Percentiles rank a stretch among this genome's conserved stretches.
Evolutionary conservation across 2,888 invertebrate genomes (phyloP).

Genomic region (Acholoe squamosa): DNA sequence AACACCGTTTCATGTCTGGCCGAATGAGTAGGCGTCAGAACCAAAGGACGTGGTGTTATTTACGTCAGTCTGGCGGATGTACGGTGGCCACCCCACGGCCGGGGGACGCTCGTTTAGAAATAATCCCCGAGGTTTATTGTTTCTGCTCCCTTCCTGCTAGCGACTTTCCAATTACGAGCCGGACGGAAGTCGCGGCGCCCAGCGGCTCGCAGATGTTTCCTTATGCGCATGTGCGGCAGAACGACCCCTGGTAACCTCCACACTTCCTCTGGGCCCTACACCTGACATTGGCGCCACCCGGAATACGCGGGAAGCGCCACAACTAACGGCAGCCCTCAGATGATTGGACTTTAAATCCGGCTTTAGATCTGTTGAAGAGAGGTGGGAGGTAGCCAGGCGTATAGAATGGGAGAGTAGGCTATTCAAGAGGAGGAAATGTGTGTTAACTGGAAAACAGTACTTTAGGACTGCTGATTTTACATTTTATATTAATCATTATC

Average conservation of each 20-base stretch:
- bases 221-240: background rate
- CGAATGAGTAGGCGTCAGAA: background rate
- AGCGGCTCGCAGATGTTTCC: slow-evolving; percentile 51
- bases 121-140: slow-evolving; percentile 30
- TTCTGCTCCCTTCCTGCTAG: slow-evolving; percentile 8
- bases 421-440: no score
- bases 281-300: background rate
- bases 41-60: background rate
- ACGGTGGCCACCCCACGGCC: background rate
- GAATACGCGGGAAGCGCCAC: background rate
- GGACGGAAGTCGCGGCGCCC: slow-evolving; percentile 25
- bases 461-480: no score
- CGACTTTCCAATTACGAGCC: slow-evolving; percentile 17
- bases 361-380: no score
- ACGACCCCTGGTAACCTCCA: background rate
- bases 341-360: background rate
- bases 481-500: no score
- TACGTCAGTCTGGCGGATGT: slow-evolving; percentile 18
- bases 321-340: background rate
- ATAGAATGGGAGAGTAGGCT: no score
- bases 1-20: background rate
- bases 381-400: no score
- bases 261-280: background rate
- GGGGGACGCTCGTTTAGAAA: background rate
- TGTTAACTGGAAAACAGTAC: no score